phyloP scores from a whole-genome alignment of 2,113 vertebrate genomes.

The Alouatta palliata region DNA sequence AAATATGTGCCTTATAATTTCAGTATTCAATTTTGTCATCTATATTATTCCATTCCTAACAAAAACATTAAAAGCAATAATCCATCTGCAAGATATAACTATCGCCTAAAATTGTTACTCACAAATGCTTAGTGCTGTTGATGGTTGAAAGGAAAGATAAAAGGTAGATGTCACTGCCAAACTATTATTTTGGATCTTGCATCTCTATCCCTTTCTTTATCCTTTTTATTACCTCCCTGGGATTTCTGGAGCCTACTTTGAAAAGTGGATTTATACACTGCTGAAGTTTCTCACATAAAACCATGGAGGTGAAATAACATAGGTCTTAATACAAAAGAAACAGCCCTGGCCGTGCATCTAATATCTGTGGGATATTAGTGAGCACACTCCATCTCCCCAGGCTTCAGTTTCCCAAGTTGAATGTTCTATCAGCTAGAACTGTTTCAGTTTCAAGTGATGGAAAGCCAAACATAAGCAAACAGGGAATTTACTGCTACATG shows the following conservation, averaged over 20 bases:
- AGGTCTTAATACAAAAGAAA: conserved; percentile 4
- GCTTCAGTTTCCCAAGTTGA: not conserved
- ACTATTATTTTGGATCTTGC: not conserved
- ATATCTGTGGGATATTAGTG: not conserved
- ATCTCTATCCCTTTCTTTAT: not conserved
- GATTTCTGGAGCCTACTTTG: not conserved
- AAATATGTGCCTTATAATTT: not conserved
- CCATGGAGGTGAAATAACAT: not conserved
- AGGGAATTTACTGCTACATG: not conserved
- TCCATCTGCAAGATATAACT: not conserved
- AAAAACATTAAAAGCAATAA: not conserved
- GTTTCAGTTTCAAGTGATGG: not conserved
- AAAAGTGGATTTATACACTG: not conserved
- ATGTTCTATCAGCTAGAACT: not conserved
- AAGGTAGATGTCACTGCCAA: not conserved
- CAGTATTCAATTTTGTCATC: not conserved
- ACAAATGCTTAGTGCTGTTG: not conserved
- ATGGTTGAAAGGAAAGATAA: not conserved
- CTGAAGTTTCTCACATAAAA: conserved; percentile 3
- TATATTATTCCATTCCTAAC: not conserved
- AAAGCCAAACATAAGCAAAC: not conserved
- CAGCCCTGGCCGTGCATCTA: not conserved
- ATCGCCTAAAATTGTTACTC: not conserved
- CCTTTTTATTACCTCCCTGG: not conserved
- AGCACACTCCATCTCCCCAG: not conserved